These are phyloP conservation scores for Pseudopleuronectes americanus DNA, from an alignment of 2,797 vertebrate species.

Conservation along the genomic window DNA sequence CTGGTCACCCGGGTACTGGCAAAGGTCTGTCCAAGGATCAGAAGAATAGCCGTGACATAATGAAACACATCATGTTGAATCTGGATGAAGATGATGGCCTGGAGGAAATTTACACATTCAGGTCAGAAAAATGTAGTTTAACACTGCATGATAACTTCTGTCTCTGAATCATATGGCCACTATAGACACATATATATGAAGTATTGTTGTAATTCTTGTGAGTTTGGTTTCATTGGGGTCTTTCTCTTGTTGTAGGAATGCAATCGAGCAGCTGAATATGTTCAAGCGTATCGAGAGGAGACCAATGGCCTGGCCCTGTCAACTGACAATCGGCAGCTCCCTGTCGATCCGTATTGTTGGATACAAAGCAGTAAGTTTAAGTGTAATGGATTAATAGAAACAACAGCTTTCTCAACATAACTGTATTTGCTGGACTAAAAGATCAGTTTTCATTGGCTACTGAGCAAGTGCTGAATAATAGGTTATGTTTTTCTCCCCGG, in stretches of 20 bases:
- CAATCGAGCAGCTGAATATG: constrained; percentile 88
- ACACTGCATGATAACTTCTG: background rate
- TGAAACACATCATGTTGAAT: constrained; percentile 87
- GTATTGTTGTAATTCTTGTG: background rate
- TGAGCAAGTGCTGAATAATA: background rate
- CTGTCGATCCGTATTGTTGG: constrained; percentile 92
- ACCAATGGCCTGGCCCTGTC: constrained; percentile 90
- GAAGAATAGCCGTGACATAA: constrained; percentile 84
- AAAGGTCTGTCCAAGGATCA: constrained; percentile 89
- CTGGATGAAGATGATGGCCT: constrained; percentile 90
- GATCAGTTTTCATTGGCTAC: background rate
- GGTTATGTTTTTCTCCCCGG: too few species aligned
- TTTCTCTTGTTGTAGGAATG: constrained; percentile 82
- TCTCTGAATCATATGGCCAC: background rate
- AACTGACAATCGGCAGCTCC: constrained; percentile 91
- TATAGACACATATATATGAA: background rate
- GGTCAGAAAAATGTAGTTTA: constrained; percentile 74
- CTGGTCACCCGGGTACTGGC: constrained; percentile 44
- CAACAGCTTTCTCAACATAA: background rate
- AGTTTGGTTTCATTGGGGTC: constrained; percentile 11
- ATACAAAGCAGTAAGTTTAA: constrained; percentile 92
- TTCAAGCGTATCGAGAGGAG: constrained; percentile 90
- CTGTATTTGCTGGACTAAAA: background rate
- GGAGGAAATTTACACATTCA: constrained; percentile 91
- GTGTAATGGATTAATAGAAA: background rate